A percentile compares a stretch with the other conserved stretches of the same genome.
Evolutionary conservation across 2,113 vertebrate species (phyloP).

Genomic region (Willisornis vidua): DNA sequence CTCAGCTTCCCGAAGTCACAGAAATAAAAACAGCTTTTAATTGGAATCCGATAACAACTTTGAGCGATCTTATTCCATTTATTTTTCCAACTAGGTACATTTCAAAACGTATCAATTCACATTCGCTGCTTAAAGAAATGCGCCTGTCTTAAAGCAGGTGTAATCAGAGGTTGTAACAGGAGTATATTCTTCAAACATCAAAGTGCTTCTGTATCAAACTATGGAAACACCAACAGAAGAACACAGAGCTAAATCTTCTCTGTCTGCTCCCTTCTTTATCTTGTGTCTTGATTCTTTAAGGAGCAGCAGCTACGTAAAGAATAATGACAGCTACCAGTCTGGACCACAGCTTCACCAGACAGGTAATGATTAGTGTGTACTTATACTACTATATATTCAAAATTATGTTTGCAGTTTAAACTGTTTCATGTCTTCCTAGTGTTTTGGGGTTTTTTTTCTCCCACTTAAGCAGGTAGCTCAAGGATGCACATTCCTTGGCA

Average conservation of each 20-base stretch:
- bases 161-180: not conserved
- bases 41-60: not conserved
- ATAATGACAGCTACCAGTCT: not conserved
- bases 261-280: not conserved
- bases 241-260: not conserved
- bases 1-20: not conserved
- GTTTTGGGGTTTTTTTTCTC: rapidly evolving
- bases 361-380: not conserved
- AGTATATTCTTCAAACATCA: not conserved
- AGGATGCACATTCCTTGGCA: not conserved
- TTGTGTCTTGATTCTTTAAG: not conserved
- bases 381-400: not conserved
- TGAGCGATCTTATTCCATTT: not conserved
- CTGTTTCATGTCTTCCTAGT: not conserved
- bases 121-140: not conserved
- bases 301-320: not conserved
- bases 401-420: not conserved
- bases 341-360: not conserved
- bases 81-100: not conserved
- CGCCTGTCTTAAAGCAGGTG: not conserved
- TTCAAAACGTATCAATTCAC: not conserved
- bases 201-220: not conserved
- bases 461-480: not conserved
- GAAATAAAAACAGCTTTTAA: not conserved
- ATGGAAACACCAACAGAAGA: not conserved